Evolutionary conservation across 2,113 vertebrate species (phyloP).

Genomic region (Zapus hudsonius): DNA sequence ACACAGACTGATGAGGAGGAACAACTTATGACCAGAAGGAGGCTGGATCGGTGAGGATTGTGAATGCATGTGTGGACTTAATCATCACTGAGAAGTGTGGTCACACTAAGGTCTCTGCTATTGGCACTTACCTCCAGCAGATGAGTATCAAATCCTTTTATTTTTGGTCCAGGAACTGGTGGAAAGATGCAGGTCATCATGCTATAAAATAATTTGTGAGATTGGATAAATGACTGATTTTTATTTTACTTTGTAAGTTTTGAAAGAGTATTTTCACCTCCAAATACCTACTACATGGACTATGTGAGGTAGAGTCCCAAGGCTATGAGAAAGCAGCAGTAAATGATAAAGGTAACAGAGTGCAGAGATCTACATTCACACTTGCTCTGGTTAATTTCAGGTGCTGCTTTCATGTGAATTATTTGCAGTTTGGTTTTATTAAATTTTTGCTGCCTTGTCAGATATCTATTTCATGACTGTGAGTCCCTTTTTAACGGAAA

Average conservation of each 20-base stretch:
- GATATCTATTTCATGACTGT: neutral
- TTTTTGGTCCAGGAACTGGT: constrained; percentile 96
- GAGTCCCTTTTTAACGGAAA: neutral
- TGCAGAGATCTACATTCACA: neutral
- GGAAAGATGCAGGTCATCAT: constrained; percentile 92
- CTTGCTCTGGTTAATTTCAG: neutral
- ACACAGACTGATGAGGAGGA: neutral
- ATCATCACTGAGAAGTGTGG: too few relatives aligned
- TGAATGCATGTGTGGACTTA: neutral
- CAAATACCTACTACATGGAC: neutral
- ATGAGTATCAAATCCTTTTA: constrained; percentile 95
- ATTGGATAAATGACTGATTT: constrained; percentile 36
- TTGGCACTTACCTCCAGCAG: constrained; percentile 90
- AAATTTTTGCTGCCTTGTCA: neutral
- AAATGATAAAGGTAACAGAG: neutral
- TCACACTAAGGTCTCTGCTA: neutral
- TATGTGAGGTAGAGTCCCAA: neutral
- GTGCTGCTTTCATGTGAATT: neutral
- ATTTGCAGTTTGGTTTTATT: neutral
- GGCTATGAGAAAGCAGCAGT: neutral
- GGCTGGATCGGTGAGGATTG: too few relatives aligned
- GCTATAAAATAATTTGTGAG: constrained; percentile 83
- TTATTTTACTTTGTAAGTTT: constrained; percentile 14
- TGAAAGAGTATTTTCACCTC: constrained; percentile 14
- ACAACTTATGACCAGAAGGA: neutral